Percentiles rank a stretch among this genome's conserved stretches.
These are phyloP conservation scores for Eurytoma adleriae DNA, from an alignment of 2,888 invertebrate species.

Conservation along the genomic window DNA sequence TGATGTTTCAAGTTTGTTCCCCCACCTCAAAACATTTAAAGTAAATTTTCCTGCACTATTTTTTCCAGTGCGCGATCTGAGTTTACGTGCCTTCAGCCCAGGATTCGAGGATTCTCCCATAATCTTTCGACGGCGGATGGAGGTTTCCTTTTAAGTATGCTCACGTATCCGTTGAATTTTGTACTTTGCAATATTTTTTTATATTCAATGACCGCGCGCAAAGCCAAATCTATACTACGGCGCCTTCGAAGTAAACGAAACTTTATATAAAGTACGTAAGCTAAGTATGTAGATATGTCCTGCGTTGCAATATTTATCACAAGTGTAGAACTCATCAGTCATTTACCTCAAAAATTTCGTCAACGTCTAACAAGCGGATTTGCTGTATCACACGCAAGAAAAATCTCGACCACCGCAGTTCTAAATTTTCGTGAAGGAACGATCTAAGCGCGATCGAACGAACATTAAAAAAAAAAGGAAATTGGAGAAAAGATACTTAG, in stretches of 20 bases:
- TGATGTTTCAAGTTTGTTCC: no score
- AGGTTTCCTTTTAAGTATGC: no score
- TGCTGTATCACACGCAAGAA: neutral
- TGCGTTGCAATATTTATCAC: slow-evolving; percentile 13
- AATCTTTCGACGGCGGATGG: no score
- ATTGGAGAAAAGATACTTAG: neutral
- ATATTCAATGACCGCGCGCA: neutral
- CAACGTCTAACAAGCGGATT: neutral
- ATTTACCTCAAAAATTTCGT: slow-evolving; percentile 1
- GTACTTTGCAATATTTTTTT: neutral
- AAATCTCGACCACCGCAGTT: neutral
- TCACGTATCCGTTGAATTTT: neutral
- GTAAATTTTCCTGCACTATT: no score
- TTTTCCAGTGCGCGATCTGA: no score
- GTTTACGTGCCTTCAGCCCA: slow-evolving; percentile 26
- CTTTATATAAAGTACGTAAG: slow-evolving; percentile 19
- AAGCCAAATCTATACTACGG: neutral
- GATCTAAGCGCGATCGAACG: neutral
- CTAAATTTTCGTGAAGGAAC: neutral
- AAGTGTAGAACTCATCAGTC: slow-evolving; percentile 35
- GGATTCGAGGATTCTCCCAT: slow-evolving; percentile 21
- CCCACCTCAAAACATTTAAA: neutral
- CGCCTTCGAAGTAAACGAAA: neutral
- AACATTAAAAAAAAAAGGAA: neutral
- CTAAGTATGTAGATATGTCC: slow-evolving; percentile 24